Base-by-base conservation (phyloP, 2,113 vertebrate genomes). In the Corvus cornix region DNA sequence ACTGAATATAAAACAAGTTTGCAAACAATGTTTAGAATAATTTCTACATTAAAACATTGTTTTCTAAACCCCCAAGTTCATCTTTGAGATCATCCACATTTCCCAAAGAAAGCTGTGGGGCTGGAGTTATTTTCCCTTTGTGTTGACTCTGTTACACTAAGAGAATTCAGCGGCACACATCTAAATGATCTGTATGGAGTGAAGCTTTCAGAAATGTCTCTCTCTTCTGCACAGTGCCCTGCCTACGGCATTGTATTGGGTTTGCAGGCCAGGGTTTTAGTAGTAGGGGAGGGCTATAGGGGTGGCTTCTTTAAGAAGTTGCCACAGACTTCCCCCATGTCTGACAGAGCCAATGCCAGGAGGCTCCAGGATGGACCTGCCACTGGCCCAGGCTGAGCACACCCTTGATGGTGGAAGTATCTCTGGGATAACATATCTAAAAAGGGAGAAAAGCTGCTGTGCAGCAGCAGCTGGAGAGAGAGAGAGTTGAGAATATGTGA, bases 211-310 rank as follows among this genome's bases (percentile, higher is more conserved):
- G 52, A 75, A 41, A 8, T 35, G 48, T 75, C 68, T 70, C 56
- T 74, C 22, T 59, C 39, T 52, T 81, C 28, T 31, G 27, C 48
- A 63, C 16, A 1, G 30, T 63, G 48, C 30, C 37, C 17, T 46
- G 41, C 6, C 64, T 31, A 4, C 8, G 37, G 15, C 17, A 10
- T 43, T 56, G 56, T 24, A 33, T 11, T 37, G 0, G 0, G 22
- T 90, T 69, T 63, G 15, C 1, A 1, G 35, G 18, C 33, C 30
- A 48, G 49, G n/a, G 21, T 35, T 69, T 90, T 69, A 48, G 41
- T 33, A 31, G 55, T 3, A 0, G 1, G 8, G 21, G 15, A 41
- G 12, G 22, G 33, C 12, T 37, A 8, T 31, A 49, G 22, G 31
- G 6, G 16, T 31, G 19, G 18, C 10, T 84, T 63, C n/a, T 28